A percentile compares a stretch with the other conserved stretches of the same genome.
Conservation (phyloP, 2,888 invertebrate species). For the Sphinx pinastri region DNA sequence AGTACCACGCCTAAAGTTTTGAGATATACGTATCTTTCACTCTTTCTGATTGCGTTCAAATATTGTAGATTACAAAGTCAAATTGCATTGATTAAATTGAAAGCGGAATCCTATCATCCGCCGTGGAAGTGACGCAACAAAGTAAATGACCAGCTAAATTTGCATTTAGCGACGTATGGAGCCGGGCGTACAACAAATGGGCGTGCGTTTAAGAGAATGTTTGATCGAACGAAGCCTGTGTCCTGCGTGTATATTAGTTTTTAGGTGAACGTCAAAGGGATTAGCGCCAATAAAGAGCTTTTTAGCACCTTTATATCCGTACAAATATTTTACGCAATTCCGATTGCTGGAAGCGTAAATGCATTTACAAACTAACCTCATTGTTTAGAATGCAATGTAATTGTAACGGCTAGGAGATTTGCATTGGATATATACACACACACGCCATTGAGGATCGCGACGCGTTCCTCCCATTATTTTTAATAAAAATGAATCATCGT, state of each 20-base stretch:
- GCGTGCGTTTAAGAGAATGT: neutral
- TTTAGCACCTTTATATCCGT: neutral
- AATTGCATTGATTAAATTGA: neutral
- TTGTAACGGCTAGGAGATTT: no score
- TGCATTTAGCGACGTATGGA: neutral
- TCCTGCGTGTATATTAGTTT: neutral
- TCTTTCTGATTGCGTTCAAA: no score
- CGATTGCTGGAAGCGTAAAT: neutral
- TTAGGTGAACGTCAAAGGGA: neutral
- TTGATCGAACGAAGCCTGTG: neutral
- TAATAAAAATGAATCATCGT: no score
- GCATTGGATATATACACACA: no score
- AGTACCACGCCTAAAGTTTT: no score
- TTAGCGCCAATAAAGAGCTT: neutral
- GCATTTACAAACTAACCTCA: neutral
- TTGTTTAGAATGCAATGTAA: no score
- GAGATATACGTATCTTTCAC: no score
- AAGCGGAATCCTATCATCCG: neutral
- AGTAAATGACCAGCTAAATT: neutral
- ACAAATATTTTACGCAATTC: no score
- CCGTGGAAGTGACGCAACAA: neutral
- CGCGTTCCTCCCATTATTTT: no score
- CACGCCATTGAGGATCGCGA: no score
- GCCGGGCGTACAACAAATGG: neutral
- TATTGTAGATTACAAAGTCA: no score